Base-by-base conservation (phyloP, 64 coral and sea anemone genomes). In the Platygyra sinensis region DNA sequence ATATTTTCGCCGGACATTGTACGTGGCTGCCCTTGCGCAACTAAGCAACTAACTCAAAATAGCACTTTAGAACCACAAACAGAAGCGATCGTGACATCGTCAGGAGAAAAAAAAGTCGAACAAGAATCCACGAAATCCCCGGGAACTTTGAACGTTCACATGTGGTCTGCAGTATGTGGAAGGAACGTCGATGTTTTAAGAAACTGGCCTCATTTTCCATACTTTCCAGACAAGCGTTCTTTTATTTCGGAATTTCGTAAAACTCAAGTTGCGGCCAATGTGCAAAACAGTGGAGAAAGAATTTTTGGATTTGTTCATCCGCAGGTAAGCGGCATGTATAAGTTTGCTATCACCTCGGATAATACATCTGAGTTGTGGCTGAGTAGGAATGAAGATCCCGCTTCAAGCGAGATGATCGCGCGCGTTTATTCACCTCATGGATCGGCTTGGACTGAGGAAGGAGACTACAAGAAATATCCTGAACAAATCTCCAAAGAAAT, bases 291-390 rank as follows among this genome's bases (percentile, higher is more conserved):
- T 98, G 96, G 96, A n/a, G 79, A 95, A 51, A 73, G 96, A 85
- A 83, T 98, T 18, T 98, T 98, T 75, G 96, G 96, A 19, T 98
- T 86, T 75, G 55, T 98, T 28, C 96, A 98, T 60, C 93, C 96
- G 6, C 74, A 91, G 10, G 11, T 50, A 42, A 20, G 22, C 86
- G 96, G 96, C 10, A 62, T 84, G 42, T 98, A 98, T 64, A 86
- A 54, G 16, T 98, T 98, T 75, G 96, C 93, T 0, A 63, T 98
- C 10, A 91, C 93, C 0, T 98, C 96, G 3, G 94, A 95, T 79
- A 93, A 95, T 57, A 76, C 90, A 16, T 98, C 96, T 8, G 96
- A 98, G 54, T 77, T 98, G 25, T 98, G 96, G 96, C 73, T 98
- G 11, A 98, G 96, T 72, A 27, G 29, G 7, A 60, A 93, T n/a